Base-by-base conservation (phyloP, 2,888 invertebrate genomes). In the Chaitophorus viminalis region DNA sequence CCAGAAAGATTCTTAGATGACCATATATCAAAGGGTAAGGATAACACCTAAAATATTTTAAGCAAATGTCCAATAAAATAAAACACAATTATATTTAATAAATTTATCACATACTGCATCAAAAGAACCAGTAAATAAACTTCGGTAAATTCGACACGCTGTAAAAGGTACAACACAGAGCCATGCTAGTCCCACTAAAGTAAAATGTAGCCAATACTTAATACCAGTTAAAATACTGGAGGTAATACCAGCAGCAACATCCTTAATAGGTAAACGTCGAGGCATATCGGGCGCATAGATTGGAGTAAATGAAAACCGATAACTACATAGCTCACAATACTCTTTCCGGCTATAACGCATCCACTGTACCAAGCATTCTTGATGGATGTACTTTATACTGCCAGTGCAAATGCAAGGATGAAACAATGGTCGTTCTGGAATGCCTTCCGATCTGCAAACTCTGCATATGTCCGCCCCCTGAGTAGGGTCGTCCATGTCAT, bases 201-300 rank as follows among this genome's bases (percentile, higher is more conserved):
- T 98, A 91, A 99, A 99, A 92, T 99, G 99, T 36, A 99, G 93
- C 99, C 99, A 99, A 91, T 97, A 98, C 91, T 97, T 96, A 0
- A 99, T 95, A 1, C 98, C 99, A 75, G 97, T 96, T 5, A 95
- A 95, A 54, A 99, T 94, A 33, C 98, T 98, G 6, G 96, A 94
- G 85, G 98, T 93, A 81, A 99, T 92, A 3, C 99, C 99, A 77
- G 96, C 96, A 0, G 98, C 94, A 17, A 99, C 96, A 92, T 99
- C 99, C 90, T 95, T 94, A 54, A 99, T 93, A 0, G 99, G 99
- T 90, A 99, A 93, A 89, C 99, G 94, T 89, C 98, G 94, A n/a
- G 99, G 99, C 99, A 99, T 99, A 91, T 99, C 99, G 52, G 99
- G 98, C n/a, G 99, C 98, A 92, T 99, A 99, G 90, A 99, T 99